Percentiles rank a stretch among this genome's conserved stretches.
phyloP scores from a whole-genome alignment of 2,888 invertebrate species.

The Ophion obscuratus region DNA sequence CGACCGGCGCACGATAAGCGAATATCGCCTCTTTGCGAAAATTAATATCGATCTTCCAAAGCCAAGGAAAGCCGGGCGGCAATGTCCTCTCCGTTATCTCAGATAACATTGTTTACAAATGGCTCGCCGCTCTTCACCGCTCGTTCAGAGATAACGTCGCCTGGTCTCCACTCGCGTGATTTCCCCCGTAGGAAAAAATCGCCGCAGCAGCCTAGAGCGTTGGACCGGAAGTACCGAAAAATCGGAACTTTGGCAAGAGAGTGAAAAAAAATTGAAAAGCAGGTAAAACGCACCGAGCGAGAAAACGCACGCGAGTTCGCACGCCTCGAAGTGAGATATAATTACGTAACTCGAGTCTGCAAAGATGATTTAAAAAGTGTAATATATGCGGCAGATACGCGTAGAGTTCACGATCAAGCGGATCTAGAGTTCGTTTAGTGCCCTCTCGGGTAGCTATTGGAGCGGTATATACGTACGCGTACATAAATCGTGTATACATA shows the following conservation, averaged over 20 bases:
- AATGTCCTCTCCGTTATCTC: slow-evolving; percentile 20
- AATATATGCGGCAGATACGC: slow-evolving; percentile 41
- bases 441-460: slow-evolving; percentile 48
- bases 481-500: slow-evolving; percentile 57
- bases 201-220: not conserved
- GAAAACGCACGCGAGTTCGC: slow-evolving; percentile 33
- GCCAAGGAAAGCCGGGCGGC: not conserved
- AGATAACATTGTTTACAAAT: slow-evolving; percentile 66
- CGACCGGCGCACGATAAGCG: not conserved
- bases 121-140: not conserved
- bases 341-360: slow-evolving; percentile 64
- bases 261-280: not conserved
- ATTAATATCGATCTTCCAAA: not conserved
- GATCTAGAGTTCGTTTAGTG: slow-evolving; percentile 34
- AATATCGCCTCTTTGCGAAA: not conserved
- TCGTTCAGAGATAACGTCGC: slow-evolving; percentile 3
- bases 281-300: not conserved
- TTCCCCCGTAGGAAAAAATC: slow-evolving; percentile 4
- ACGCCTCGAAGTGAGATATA: slow-evolving; percentile 25
- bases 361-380: slow-evolving; percentile 60
- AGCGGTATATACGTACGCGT: slow-evolving; percentile 29
- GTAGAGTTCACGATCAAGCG: slow-evolving; percentile 62
- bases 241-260: not conserved
- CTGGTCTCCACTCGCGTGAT: not conserved
- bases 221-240: not conserved